Evolutionary conservation across 1,140 invertebrate species (phyloP).

Genomic region (Sinella curviseta): DNA sequence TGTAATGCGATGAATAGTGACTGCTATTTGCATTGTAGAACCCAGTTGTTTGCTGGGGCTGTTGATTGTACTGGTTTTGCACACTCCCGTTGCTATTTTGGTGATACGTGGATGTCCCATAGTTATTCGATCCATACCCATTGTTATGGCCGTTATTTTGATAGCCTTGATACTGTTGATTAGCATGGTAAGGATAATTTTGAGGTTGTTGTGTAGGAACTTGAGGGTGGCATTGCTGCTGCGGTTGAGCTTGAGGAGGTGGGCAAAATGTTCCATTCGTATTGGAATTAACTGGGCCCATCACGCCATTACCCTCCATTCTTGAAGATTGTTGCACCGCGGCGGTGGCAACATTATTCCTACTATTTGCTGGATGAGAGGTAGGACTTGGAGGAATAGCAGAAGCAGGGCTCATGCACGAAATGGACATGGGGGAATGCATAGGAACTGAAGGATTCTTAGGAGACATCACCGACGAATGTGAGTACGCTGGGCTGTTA

Average conservation of each 20-base stretch:
- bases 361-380: conserved; percentile 21
- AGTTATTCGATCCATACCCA: not conserved
- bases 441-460: conserved; percentile 22
- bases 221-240: not conserved
- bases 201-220: not conserved
- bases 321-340: too few species aligned
- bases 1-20: not conserved
- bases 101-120: not conserved
- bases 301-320: not conserved
- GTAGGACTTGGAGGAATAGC: conserved; percentile 30
- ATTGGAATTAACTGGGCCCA: not conserved
- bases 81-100: not conserved
- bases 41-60: not conserved
- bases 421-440: conserved; percentile 37
- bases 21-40: conserved; percentile 17
- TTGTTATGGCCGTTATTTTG: not conserved
- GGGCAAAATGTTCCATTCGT: not conserved
- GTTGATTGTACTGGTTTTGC: conserved; percentile 14
- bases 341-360: not conserved
- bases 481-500: conserved; percentile 34
- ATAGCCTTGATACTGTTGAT: conserved; percentile 11
- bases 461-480: conserved; percentile 30
- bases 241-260: not conserved
- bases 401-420: conserved; percentile 31
- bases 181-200: conserved; percentile 1